These are phyloP conservation scores for Venturia canescens DNA, from an alignment of 1,140 invertebrate species.

Conservation along the genomic window DNA sequence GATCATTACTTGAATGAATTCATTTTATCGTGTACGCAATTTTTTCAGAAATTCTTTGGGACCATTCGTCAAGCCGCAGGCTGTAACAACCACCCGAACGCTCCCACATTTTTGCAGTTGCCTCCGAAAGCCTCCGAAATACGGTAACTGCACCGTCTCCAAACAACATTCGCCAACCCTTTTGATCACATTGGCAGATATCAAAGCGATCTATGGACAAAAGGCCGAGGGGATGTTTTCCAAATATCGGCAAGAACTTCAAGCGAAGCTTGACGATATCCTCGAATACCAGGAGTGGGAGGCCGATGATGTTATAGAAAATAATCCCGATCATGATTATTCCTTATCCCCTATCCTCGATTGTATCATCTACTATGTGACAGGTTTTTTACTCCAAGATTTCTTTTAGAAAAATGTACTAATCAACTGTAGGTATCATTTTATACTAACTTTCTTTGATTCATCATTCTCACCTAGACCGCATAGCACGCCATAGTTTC, in stretches of 20 bases:
- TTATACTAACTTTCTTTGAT: too few species aligned
- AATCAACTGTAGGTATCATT: too few species aligned
- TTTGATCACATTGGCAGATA: not conserved
- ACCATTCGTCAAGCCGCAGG: not conserved
- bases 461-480: too few species aligned
- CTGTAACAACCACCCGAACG: not conserved
- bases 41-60: constrained; percentile 5
- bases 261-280: not conserved
- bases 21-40: not conserved
- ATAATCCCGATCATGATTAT: not conserved
- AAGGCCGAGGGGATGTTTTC: not conserved
- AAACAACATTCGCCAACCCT: not conserved
- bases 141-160: not conserved
- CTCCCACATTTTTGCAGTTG: not conserved
- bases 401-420: too few species aligned
- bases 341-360: not conserved
- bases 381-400: not conserved
- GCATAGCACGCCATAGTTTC: too few species aligned
- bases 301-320: not conserved
- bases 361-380: not conserved
- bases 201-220: not conserved
- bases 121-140: not conserved
- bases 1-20: not conserved
- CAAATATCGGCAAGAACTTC: not conserved
- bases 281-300: not conserved